Evolutionary conservation across 2,113 vertebrate genomes (phyloP).

Genomic region (Progne subis): DNA sequence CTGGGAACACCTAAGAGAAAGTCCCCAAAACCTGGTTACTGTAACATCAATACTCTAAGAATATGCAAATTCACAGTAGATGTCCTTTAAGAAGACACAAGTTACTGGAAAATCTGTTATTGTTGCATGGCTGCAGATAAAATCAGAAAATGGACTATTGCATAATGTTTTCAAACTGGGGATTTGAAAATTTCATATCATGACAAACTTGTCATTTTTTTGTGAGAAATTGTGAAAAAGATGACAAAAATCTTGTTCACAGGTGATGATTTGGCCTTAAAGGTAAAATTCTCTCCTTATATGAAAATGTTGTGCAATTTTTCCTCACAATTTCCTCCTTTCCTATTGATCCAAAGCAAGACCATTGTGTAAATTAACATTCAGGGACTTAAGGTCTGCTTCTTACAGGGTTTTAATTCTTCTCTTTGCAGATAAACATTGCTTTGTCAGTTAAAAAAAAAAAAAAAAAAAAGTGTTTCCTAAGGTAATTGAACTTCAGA

Average conservation of each 20-base stretch:
- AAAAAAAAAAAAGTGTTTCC: not conserved
- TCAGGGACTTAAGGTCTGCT: not conserved
- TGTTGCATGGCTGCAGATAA: not conserved
- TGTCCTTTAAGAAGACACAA: not conserved
- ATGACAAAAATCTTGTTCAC: not conserved
- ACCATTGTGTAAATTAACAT: not conserved
- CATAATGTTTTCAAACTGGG: not conserved
- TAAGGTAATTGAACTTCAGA: not conserved
- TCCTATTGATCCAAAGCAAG: not conserved
- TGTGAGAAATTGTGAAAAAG: not conserved
- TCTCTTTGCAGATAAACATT: not conserved
- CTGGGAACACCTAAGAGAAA: not conserved
- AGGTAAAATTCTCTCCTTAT: not conserved
- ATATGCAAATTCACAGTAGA: not conserved
- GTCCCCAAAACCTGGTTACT: not conserved
- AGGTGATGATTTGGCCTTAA: not conserved
- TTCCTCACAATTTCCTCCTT: not conserved
- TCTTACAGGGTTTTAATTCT: not conserved
- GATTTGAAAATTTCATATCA: not conserved
- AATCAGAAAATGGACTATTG: not conserved
- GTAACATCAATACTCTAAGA: not conserved
- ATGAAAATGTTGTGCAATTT: not conserved
- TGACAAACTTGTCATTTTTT: not conserved
- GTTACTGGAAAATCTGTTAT: not conserved
- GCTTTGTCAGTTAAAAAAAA: not conserved